Conservation (phyloP, 2,888 invertebrate genomes). For the Xestia sexstrigata region DNA sequence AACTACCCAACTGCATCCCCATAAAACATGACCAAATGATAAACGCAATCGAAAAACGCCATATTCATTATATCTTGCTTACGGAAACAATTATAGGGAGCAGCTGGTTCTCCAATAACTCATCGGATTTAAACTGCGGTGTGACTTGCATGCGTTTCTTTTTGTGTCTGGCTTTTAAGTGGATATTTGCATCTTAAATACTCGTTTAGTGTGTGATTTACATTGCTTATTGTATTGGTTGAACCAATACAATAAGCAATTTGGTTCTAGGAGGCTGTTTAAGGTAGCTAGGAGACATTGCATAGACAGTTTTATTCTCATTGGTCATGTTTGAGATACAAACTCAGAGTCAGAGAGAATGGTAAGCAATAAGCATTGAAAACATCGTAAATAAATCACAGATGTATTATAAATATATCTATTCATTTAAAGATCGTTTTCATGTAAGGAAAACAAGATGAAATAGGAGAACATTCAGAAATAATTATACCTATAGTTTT, state of each 20-base stretch:
- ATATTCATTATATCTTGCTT: constrained; percentile 72
- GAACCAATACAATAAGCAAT: too few relatives aligned
- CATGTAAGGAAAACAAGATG: background rate
- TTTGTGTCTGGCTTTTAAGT: constrained; percentile 60
- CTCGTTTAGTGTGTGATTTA: constrained; percentile 36
- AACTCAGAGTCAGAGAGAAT: background rate
- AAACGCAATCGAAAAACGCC: constrained; percentile 63
- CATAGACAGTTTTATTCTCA: background rate
- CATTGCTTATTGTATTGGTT: constrained; percentile 9
- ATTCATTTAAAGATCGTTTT: background rate
- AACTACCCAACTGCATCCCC: constrained; percentile 15
- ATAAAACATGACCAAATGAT: constrained; percentile 46
- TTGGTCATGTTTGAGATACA: background rate
- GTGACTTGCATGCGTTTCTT: constrained; percentile 58
- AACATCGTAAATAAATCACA: background rate
- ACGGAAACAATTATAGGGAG: constrained; percentile 74
- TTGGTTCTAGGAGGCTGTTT: too few relatives aligned
- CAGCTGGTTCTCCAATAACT: constrained; percentile 70
- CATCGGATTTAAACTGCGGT: constrained; percentile 67
- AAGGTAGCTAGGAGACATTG: background rate
- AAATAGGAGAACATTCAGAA: background rate
- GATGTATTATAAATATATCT: too few relatives aligned
- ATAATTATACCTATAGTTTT: too few relatives aligned
- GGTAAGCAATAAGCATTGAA: too few relatives aligned
- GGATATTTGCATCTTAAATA: constrained; percentile 52